Base-by-base conservation (phyloP, 64 coral and sea anemone species). In the Hydrozoanthus tunicans region DNA sequence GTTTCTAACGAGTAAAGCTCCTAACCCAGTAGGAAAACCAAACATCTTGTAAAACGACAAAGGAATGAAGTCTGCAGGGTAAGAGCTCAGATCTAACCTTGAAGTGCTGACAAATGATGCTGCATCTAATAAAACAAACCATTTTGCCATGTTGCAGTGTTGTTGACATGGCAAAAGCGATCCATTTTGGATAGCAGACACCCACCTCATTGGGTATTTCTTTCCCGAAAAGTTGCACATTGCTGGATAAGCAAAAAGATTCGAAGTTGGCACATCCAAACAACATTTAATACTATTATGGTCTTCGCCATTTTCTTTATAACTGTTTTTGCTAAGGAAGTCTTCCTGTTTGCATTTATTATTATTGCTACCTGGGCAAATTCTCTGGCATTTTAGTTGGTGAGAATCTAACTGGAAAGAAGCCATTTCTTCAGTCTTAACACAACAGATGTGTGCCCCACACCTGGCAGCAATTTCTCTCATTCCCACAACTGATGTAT, bases 21-120 rank as follows among this genome's bases (percentile, higher is more conserved):
- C 96, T 77, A 98, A 86, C 7, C 96, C 96, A 79, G 96, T 98
- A 63, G 96, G 96, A 88, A 98, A 98, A 63, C 96, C 96, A 93
- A 98, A 98, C 51, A 98, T 91, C 58, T 98, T 98, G 71, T 98
- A 98, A 85, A 98, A 98, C 43, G 96, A 98, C 52, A 98, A 32
- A 59, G 96, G 93, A 81, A 98, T 74, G 85, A 95, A 98, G 73
- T 98, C 96, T 79, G 93, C 86, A 26, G 90, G 3, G 53, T 82
- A 93, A 1, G 53, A 82, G 53, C 13, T 59, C 12, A 98, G 77
- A 83, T 98, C 96, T 57, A 98, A 73, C 43, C 83, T 74, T 64
- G 96, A 98, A 56, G 96, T 93, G 77, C 96, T 98, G 0, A 98
- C 83, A 93, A 83, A 95, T 65, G 96, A 95, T 56, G 96, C 89